These are phyloP conservation scores for Desoria tigrina DNA, from an alignment of 2,888 invertebrate genomes.

Conservation along the genomic window DNA sequence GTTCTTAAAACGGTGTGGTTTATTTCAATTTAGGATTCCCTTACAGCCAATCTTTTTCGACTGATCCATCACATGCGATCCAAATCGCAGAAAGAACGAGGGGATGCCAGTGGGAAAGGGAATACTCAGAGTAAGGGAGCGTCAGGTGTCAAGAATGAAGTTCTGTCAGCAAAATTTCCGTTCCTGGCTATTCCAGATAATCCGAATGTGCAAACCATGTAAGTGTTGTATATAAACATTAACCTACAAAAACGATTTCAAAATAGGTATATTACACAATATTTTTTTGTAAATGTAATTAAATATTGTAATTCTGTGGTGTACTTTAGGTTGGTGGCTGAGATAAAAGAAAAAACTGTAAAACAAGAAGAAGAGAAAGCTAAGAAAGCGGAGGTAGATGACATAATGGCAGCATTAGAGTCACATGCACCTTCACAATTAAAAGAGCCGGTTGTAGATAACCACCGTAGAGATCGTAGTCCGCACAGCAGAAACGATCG, in stretches of 20 bases:
- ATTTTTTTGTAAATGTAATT: too few relatives aligned
- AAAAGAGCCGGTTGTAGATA: conserved; percentile 7
- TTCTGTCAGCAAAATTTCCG: conserved; percentile 72
- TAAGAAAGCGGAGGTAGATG: conserved; percentile 62
- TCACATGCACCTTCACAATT: conserved; percentile 72
- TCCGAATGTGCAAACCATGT: conserved; percentile 59
- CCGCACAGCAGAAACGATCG: conserved; percentile 39
- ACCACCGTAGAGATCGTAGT: conserved; percentile 17
- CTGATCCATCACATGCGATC: conserved; percentile 91
- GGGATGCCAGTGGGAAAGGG: background rate
- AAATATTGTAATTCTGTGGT: too few relatives aligned
- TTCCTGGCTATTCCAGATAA: conserved; percentile 80
- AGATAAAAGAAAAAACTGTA: conserved; percentile 56
- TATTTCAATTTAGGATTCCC: conserved; percentile 70
- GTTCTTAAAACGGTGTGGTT: too few relatives aligned
- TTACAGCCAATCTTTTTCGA: conserved; percentile 86
- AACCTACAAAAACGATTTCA: background rate
- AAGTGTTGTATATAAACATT: conserved; percentile 20
- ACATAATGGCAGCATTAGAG: conserved; percentile 82
- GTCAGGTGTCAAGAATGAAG: conserved; percentile 58
- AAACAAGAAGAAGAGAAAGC: conserved; percentile 59
- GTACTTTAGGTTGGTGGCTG: conserved; percentile 55
- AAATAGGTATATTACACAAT: background rate
- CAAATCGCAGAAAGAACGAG: conserved; percentile 41
- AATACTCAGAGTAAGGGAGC: conserved; percentile 23